Evolutionary conservation across 2,888 invertebrate genomes (phyloP).

Genomic region (Tetrapedia diversipes): DNA sequence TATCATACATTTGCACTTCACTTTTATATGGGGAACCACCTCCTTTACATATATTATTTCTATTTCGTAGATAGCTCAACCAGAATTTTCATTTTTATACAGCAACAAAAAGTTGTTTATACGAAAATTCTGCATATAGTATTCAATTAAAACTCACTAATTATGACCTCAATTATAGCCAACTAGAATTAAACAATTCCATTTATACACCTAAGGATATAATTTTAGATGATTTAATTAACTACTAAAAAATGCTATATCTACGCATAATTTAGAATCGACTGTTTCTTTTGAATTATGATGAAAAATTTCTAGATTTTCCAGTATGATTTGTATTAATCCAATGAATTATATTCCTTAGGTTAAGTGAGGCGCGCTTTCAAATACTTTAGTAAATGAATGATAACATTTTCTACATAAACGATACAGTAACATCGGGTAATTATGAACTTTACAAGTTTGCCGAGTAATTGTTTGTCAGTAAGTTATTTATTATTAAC

Average conservation of each 20-base stretch:
- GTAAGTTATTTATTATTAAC: conserved; percentile 39
- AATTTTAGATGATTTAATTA: conserved; percentile 54
- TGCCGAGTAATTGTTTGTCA: conserved; percentile 12
- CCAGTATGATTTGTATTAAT: conserved; percentile 37
- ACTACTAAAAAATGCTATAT: conserved; percentile 49
- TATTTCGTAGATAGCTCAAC: background rate
- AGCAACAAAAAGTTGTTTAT: background rate
- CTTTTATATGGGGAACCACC: too few relatives aligned
- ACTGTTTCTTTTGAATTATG: conserved; percentile 11
- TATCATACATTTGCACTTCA: too few relatives aligned
- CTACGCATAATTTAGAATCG: conserved; percentile 2
- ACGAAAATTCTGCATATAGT: background rate
- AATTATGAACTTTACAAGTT: conserved; percentile 19
- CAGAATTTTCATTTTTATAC: background rate
- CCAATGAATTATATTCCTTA: conserved; percentile 28
- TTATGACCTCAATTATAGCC: background rate
- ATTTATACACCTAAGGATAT: conserved; percentile 17
- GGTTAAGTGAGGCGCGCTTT: background rate
- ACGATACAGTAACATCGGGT: conserved; percentile 2
- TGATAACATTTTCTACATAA: background rate
- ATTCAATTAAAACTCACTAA: conserved; percentile 15
- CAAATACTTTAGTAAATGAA: background rate
- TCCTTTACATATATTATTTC: background rate
- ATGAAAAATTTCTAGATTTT: conserved; percentile 3
- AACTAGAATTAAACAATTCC: background rate